Evolutionary conservation across 1,140 invertebrate species (phyloP), one percentile per base, ranked within the genome.

Genomic region (Meloidogyne chitwoodi): DNA sequence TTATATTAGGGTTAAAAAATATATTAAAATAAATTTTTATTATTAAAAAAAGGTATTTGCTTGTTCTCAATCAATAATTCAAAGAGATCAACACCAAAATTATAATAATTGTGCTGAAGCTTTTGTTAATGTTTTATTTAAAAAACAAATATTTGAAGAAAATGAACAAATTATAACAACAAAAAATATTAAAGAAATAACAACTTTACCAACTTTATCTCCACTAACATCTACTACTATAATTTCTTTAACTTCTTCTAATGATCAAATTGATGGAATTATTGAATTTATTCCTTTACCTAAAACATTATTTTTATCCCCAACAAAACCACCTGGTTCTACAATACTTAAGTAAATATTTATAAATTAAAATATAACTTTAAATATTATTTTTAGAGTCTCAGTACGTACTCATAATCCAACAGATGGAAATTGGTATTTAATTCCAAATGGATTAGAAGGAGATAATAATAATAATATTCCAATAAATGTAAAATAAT

Each of bases 251-350:
- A 56, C 4, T 56, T 44, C 41, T 44, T 44, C n/a, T 16, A 56
- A 41, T 41, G 16, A 56, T n/a, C 48, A 56, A 56, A 56, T n/a
- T 56, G n/a, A 56, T 56, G 48, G n/a, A 56, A 56, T 56, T 56
- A 19, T 87, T 0, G 76, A 80, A 64, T 86, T 86, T 77, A 70
- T 83, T n/a, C 85, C 84, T 12, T 62, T 86, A 19, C 84, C 85
- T 0, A 78, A 82, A 34, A 87, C 81, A 5, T 74, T 86, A 16
- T 86, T 79, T 61, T 80, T 86, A 41, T 83, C 84, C 12, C 74
- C 80, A 3, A 77, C 80, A n/a, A 86, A 86, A 65, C 66, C 78
- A 16, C 64, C 79, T 56, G 85, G 83, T 38, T 82, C 80, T 34
- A 68, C 77, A 27, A 80, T 86, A 63, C 56, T 86, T 24, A 81